Evolutionary conservation across 2,797 vertebrate genomes (phyloP).

Genomic region (Sebastes wilsoni): DNA sequence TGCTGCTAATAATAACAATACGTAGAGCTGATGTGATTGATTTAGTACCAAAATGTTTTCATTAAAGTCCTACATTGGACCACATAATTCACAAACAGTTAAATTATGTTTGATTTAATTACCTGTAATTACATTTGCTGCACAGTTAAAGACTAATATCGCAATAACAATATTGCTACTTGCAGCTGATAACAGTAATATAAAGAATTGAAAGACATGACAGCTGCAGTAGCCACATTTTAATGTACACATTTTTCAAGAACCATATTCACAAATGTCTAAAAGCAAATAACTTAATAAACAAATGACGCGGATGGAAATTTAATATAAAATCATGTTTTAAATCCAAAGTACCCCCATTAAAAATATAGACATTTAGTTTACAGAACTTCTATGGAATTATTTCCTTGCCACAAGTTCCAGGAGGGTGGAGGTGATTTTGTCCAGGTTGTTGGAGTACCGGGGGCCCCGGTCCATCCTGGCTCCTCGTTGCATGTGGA

Average conservation of each 20-base stretch:
- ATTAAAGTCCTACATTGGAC: neutral
- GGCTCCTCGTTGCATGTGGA: conserved; percentile 34
- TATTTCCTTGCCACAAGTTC: conserved; percentile 78
- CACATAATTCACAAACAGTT: neutral
- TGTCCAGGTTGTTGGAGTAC: conserved; percentile 72
- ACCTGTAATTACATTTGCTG: neutral
- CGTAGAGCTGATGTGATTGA: neutral
- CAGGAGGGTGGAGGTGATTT: conserved; percentile 77
- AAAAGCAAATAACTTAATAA: neutral
- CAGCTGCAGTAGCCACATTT: conserved; percentile 18
- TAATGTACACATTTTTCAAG: conserved; percentile 16
- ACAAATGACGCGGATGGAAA: neutral
- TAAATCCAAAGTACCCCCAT: neutral
- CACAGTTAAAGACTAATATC: neutral
- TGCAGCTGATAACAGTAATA: neutral
- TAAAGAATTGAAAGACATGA: neutral
- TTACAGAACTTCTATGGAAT: neutral
- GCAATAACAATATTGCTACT: neutral
- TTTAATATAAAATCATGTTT: neutral
- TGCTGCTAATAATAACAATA: neutral
- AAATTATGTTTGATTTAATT: neutral
- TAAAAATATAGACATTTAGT: neutral
- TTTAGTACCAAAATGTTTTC: neutral
- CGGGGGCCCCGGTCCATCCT: conserved; percentile 30
- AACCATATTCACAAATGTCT: neutral